A percentile compares a stretch with the other conserved stretches of the same genome.
These are phyloP conservation scores for Gallinago jamesoni DNA, from an alignment of 2,113 vertebrate species.

Conservation along the genomic window DNA sequence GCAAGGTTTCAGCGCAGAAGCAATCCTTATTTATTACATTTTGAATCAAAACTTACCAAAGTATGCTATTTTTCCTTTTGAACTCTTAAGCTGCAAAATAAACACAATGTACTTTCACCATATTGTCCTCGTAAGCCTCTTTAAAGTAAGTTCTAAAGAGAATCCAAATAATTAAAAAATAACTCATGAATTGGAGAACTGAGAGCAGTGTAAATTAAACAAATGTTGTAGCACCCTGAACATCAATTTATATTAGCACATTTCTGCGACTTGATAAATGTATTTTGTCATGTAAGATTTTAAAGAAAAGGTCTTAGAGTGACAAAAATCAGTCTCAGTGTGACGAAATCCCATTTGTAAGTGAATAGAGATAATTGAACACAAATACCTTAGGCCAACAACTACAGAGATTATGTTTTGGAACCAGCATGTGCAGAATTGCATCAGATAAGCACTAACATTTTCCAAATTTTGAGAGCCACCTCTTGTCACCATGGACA, in stretches of 20 bases:
- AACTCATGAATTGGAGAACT: not conserved
- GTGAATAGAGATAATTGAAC: not conserved
- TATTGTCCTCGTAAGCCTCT: not conserved
- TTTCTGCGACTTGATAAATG: not conserved
- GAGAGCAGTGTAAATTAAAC: not conserved
- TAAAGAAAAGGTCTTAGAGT: not conserved
- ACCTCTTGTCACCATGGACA: not conserved
- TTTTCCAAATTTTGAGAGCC: not conserved
- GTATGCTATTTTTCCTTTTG: not conserved
- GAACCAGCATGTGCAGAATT: not conserved
- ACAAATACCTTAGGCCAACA: not conserved
- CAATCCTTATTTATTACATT: not conserved
- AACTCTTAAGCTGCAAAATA: not conserved
- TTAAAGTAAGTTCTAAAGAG: not conserved
- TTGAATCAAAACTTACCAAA: not conserved
- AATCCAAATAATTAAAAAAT: not conserved
- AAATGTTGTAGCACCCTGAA: not conserved
- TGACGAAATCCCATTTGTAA: not conserved
- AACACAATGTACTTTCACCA: rapidly evolving
- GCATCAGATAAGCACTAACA: not conserved
- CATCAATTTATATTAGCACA: not conserved
- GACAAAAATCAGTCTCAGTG: not conserved
- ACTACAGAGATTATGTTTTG: not conserved
- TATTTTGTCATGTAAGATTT: not conserved
- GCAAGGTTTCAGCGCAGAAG: not conserved